These are phyloP conservation scores for Lamprotornis superbus DNA, from an alignment of 2,113 vertebrate species.

Conservation along the genomic window DNA sequence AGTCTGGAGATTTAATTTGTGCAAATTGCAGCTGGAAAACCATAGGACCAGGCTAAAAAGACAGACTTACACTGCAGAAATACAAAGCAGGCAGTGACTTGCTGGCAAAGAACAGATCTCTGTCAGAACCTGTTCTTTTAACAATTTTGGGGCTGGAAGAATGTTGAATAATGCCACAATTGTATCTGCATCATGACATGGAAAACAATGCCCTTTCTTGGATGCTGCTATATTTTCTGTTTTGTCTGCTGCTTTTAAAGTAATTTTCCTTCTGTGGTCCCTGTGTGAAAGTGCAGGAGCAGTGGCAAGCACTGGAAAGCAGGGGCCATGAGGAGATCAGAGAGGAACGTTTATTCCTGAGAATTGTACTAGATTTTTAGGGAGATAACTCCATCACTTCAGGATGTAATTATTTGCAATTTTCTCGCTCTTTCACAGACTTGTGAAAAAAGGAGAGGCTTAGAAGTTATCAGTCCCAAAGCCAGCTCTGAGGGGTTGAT, in stretches of 20 bases:
- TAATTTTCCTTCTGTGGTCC: background rate
- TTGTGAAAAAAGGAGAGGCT: background rate
- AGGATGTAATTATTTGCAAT: conserved; percentile 7
- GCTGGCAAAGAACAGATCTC: background rate
- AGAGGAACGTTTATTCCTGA: background rate
- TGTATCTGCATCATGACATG: background rate
- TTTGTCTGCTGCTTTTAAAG: conserved; percentile 3
- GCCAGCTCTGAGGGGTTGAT: background rate
- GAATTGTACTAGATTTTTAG: conserved; percentile 33
- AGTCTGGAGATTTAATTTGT: background rate
- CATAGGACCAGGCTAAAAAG: background rate
- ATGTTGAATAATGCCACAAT: background rate
- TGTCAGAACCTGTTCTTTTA: background rate
- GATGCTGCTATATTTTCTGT: background rate
- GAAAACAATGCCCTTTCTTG: background rate
- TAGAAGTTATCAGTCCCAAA: conserved; percentile 10
- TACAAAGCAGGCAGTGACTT: background rate
- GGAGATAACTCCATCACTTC: conserved; percentile 42
- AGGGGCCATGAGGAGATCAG: background rate
- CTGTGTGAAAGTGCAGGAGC: background rate
- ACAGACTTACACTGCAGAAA: background rate
- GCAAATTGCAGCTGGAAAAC: background rate
- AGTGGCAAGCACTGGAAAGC: conserved; percentile 1
- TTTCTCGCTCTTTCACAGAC: background rate
- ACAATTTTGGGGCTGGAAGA: background rate